Base-by-base conservation (phyloP, 2,888 invertebrate genomes). In the Axea sp. region DNA sequence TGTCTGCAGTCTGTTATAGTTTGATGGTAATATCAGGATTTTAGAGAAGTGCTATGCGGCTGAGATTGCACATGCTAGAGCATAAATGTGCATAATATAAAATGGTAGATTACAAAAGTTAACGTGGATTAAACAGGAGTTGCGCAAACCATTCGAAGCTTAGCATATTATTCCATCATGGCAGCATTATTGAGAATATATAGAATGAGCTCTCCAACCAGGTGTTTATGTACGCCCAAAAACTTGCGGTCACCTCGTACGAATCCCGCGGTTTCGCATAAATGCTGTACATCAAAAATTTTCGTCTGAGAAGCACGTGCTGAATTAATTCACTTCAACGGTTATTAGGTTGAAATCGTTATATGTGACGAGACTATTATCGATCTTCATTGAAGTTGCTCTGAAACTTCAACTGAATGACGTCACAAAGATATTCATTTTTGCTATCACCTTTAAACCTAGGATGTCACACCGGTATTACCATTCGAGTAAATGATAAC, bases 271-370 rank as follows among this genome's bases (percentile, higher is more conserved):
- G 82, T 81, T 78, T 67, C 49, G 73, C 65, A 28, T 2, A 9
- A 28, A 9, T 1, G 78, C 47, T 65, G 41, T 73, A 69, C 62
- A 76, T 73, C 67, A 72, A 62, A 73, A 77, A 76, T 78, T 78
- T 77, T 78, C 79, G 81, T 78, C 81, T 73, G 73, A 78, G 77
- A n/a, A n/a, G 80, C 81, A 83, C 81, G 83, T 77, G 76, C 76
- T 76, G 77, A 76, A 80, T 80, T 82, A 82, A 81, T 81, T 78
- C 76, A 57, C 71, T 49, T 31, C 64, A 53, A 41, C 53, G 33
- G 60, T 62, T 49, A 22, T 31, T 12, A 3, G 19, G 4, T 19
- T 19, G 3, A 19, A 19, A 19, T 4, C 4, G 19, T 19, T 4
- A 19, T 19, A 4, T 19, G 2, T 19, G 2, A 4, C 3, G 19